Evolutionary conservation across 2,113 vertebrate species (phyloP).

Genomic region (Lagopus leucura): DNA sequence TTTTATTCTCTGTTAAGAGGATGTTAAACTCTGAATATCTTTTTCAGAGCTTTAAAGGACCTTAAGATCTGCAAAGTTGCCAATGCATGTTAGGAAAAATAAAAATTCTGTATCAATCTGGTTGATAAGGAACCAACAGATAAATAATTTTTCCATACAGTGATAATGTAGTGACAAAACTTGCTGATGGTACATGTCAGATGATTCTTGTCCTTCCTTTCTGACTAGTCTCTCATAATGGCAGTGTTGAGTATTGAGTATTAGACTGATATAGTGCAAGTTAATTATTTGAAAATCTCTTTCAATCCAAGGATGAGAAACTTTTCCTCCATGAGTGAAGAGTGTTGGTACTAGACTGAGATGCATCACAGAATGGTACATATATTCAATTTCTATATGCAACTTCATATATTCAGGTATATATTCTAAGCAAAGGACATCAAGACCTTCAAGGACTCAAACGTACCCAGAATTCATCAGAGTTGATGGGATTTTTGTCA

Average conservation of each 20-base stretch:
- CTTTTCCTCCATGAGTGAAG: not conserved
- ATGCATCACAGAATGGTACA: not conserved
- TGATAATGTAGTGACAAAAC: not conserved
- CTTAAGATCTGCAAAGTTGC: not conserved
- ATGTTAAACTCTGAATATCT: not conserved
- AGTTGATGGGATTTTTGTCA: not conserved
- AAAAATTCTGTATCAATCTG: not conserved
- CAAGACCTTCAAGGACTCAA: not conserved
- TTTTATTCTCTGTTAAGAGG: not conserved
- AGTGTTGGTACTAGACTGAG: not conserved
- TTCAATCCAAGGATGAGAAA: not conserved
- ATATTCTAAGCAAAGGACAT: not conserved
- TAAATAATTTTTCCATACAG: not conserved
- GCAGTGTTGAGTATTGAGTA: not conserved
- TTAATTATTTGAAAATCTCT: not conserved
- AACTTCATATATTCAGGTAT: not conserved
- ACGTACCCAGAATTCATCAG: not conserved
- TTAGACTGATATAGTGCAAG: not conserved
- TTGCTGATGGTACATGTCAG: not conserved
- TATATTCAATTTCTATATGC: not conserved
- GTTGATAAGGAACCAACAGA: not conserved
- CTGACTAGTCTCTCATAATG: not conserved
- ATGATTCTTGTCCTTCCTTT: not conserved
- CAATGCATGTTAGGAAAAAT: not conserved
- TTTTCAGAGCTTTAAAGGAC: not conserved